phyloP scores from a whole-genome alignment of 2,888 invertebrate genomes.

The Ferdinandea cuprea region DNA sequence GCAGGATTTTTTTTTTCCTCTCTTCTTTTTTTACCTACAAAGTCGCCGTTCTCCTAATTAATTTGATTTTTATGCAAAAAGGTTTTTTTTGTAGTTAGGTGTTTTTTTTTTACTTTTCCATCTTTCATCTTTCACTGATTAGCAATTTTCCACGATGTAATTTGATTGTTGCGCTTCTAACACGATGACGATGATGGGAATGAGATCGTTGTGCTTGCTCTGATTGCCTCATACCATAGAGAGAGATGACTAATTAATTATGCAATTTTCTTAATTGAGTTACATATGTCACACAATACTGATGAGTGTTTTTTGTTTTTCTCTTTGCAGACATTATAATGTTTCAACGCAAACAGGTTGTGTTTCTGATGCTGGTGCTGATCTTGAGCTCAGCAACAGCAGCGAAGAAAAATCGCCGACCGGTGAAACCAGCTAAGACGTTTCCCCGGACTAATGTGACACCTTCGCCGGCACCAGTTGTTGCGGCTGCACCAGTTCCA shows the following conservation, averaged over 20 bases:
- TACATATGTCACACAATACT: conserved; percentile 54
- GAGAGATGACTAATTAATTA: conserved; percentile 60
- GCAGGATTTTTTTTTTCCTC: conserved; percentile 7
- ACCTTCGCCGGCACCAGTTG: conserved; percentile 78
- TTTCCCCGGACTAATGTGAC: conserved; percentile 82
- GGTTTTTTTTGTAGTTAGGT: conserved; percentile 2
- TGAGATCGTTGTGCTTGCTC: conserved; percentile 39
- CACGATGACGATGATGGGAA: conserved; percentile 44
- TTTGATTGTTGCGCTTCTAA: conserved; percentile 32
- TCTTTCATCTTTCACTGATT: conserved; percentile 58
- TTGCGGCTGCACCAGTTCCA: conserved; percentile 47
- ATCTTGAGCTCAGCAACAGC: conserved; percentile 80
- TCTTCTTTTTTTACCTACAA: too few species aligned
- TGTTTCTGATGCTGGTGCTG: conserved; percentile 80
- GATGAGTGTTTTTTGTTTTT: conserved; percentile 4
- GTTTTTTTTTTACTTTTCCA: neutral
- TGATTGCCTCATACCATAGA: conserved; percentile 45
- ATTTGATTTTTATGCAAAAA: conserved; percentile 53
- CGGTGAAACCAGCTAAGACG: conserved; percentile 81
- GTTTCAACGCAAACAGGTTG: conserved; percentile 81
- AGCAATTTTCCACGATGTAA: conserved; percentile 56
- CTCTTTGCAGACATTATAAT: conserved; percentile 75
- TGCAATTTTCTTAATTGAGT: conserved; percentile 58
- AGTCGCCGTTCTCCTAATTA: conserved; percentile 37
- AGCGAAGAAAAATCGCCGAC: conserved; percentile 81